Conservation (phyloP, 2,888 invertebrate species). For the Mechanitis messenoides region DNA sequence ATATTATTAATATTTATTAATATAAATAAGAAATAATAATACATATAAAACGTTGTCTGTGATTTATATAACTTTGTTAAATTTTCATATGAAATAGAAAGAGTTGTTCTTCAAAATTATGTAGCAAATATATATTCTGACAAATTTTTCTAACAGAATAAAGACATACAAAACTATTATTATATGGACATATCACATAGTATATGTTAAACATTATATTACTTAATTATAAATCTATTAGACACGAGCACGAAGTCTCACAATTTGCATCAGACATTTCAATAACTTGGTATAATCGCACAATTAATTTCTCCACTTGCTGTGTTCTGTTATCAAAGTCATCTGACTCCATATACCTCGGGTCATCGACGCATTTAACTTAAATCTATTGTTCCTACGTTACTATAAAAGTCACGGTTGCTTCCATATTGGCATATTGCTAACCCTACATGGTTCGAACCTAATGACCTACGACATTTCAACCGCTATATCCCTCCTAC, state of each 20-base stretch:
- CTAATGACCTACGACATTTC: conserved; percentile 77
- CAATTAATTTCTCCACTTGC: conserved; percentile 50
- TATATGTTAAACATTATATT: too few species aligned
- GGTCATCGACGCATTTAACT: conserved; percentile 60
- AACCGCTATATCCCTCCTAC: conserved; percentile 57
- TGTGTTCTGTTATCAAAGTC: conserved; percentile 54
- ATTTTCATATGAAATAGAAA: too few species aligned
- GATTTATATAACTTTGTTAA: too few species aligned
- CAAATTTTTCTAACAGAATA: too few species aligned
- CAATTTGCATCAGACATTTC: conserved; percentile 31
- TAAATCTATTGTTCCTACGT: conserved; percentile 66
- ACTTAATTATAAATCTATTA: conserved; percentile 1
- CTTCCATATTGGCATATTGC: conserved; percentile 76
- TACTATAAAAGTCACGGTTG: conserved; percentile 65
- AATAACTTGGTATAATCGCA: conserved; percentile 37
- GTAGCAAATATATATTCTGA: too few species aligned
- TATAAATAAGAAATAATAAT: too few species aligned
- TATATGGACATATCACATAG: too few species aligned
- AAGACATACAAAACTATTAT: too few species aligned
- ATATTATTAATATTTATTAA: too few species aligned
- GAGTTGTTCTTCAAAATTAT: too few species aligned
- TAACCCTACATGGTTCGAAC: conserved; percentile 68
- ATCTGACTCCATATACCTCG: conserved; percentile 48
- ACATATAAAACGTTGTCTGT: too few species aligned
- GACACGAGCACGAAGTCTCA: conserved; percentile 17